Base-by-base conservation (phyloP, 2,888 invertebrate genomes). In the Kuschelorhynchus macadamiae region DNA sequence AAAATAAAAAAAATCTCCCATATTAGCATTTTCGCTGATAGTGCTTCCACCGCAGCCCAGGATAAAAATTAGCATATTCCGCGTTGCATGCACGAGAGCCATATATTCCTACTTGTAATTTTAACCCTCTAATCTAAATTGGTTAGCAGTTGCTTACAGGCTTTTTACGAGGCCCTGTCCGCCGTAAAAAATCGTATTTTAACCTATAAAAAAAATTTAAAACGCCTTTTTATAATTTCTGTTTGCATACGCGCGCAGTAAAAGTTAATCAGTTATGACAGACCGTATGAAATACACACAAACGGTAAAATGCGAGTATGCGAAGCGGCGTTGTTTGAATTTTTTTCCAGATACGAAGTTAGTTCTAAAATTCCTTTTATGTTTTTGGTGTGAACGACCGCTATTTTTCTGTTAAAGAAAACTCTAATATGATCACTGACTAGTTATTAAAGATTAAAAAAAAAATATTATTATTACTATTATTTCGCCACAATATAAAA, bases 101-200 rank as follows among this genome's bases (percentile, higher is more conserved):
- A 70, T 70, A 70, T 70, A 70, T 70, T 66, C 56, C 41, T 25
- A 41, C 65, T 66, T 65, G 70, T 65, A 70, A 70, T 55, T 69
- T 66, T 61, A 61, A 57, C 53, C 70, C 56, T 56, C 61, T 62
- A 70, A 70, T 70, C 70, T 70, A 66, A 70, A 70, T 70, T 66
- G 65, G 70, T 70, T 70, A 70, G 70, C 61, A 56, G 70, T 70
- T 70, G 60, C 65, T 70, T 70, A 70, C 70, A 70, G 61, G 42
- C 52, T 65, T 55, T 70, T 70, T 70, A 66, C 65, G 53, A 47
- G 12, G 49, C 46, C 25, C 11, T 36, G 41, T 59, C 49, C 20
- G 11, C 44, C 39, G 52, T 68, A 68, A 63, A 67, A 67, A 59
- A 55, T 12, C 14, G 25, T 25, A 25, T 25, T 3, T 25, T 25